A percentile compares a stretch with the other conserved stretches of the same genome.
Evolutionary conservation across 2,888 invertebrate genomes (phyloP).

Genomic region (Gonocerus acuteangulatus): DNA sequence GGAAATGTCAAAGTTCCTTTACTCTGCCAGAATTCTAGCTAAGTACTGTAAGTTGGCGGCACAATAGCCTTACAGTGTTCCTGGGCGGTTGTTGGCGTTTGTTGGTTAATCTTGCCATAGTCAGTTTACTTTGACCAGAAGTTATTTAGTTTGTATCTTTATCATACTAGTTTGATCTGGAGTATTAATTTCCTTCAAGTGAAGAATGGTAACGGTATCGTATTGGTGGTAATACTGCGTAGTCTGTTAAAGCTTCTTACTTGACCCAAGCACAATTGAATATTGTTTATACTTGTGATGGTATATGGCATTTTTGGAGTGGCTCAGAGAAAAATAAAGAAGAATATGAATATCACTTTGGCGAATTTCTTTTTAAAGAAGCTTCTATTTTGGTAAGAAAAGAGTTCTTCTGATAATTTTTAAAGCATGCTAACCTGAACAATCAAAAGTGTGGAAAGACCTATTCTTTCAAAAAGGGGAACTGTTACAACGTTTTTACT

Average conservation of each 20-base stretch:
- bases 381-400: neutral
- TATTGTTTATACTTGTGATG: neutral
- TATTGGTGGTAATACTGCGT: conserved; percentile 26
- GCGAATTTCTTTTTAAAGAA: neutral
- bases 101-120: neutral
- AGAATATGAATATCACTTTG: neutral
- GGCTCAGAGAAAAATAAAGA: neutral
- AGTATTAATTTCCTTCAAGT: neutral
- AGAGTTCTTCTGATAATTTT: neutral
- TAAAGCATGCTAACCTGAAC: neutral
- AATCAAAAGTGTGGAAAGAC: neutral
- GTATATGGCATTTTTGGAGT: neutral
- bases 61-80: neutral
- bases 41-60: neutral
- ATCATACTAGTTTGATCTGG: neutral
- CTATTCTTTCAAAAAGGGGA: too few relatives aligned
- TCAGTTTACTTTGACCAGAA: neutral
- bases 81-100: neutral
- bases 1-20: too few relatives aligned
- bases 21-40: too few relatives aligned
- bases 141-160: neutral
- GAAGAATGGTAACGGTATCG: conserved; percentile 18
- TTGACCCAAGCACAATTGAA: conserved; percentile 23
- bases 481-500: too few relatives aligned
- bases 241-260: conserved; percentile 16